phyloP scores from a whole-genome alignment of 2,113 vertebrate species.

The Cynocephalus volans region DNA sequence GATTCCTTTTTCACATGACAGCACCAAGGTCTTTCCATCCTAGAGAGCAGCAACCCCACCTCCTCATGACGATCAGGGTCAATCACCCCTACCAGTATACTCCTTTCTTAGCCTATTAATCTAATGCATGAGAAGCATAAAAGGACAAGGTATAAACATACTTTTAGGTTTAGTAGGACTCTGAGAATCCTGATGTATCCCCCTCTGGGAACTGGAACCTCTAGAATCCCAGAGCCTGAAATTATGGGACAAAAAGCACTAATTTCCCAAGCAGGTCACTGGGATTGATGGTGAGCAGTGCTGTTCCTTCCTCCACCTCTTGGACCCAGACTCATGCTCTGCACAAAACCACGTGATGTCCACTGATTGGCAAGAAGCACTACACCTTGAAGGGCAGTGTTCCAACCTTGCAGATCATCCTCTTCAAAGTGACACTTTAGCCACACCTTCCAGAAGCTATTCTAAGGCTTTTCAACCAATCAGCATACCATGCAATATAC shows the following conservation, averaged over 20 bases:
- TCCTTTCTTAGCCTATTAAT: neutral
- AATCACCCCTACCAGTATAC: neutral
- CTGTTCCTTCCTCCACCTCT: neutral
- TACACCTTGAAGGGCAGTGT: neutral
- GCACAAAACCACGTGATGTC: neutral
- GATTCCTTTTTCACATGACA: neutral
- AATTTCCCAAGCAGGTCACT: neutral
- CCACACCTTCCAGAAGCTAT: neutral
- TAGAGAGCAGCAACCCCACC: neutral
- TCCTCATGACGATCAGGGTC: neutral
- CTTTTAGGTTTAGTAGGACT: neutral
- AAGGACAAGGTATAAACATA: neutral
- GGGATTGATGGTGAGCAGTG: neutral
- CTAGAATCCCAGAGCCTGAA: neutral
- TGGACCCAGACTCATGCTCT: neutral
- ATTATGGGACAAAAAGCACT: neutral
- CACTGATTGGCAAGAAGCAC: neutral
- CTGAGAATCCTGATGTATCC: neutral
- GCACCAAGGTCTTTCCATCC: neutral
- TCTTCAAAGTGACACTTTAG: neutral
- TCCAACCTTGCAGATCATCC: neutral
- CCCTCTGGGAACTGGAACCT: neutral
- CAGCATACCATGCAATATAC: neutral
- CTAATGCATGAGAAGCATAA: neutral
- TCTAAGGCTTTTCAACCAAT: neutral